Conservation (phyloP, 2,888 invertebrate genomes). For the Acrobasis repandana region DNA sequence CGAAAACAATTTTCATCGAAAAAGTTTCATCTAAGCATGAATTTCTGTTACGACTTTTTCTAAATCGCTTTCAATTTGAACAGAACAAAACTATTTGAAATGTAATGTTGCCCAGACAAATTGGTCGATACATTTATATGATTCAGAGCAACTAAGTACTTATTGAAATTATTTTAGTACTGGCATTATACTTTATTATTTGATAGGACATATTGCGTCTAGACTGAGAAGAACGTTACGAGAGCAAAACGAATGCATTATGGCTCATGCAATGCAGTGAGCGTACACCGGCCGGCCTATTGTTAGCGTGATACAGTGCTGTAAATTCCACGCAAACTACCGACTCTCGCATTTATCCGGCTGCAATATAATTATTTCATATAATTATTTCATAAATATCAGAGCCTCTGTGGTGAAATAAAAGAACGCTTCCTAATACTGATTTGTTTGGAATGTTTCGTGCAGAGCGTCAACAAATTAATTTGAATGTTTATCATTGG, state of each 20-base stretch:
- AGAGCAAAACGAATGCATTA: conserved; percentile 65
- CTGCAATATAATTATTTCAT: conserved; percentile 59
- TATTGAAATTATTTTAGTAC: neutral
- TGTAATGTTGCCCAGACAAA: neutral
- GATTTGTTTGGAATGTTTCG: conserved; percentile 28
- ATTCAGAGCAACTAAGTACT: neutral
- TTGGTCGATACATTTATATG: neutral
- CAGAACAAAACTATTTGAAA: neutral
- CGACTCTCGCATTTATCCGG: conserved; percentile 55
- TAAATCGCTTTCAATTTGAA: neutral
- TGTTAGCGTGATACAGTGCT: conserved; percentile 73
- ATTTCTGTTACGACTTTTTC: neutral
- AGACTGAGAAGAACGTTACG: conserved; percentile 70
- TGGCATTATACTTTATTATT: conserved; percentile 44
- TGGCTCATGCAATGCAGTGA: conserved; percentile 47
- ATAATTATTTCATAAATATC: conserved; percentile 69
- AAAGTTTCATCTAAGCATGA: neutral
- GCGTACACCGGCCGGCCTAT: conserved; percentile 63
- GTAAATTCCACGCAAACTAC: conserved; percentile 63
- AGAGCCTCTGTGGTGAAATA: conserved; percentile 46
- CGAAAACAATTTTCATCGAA: conserved; percentile 27
- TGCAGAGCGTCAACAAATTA: conserved; percentile 25
- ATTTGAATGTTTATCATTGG: conserved; percentile 23
- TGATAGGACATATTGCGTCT: conserved; percentile 74
- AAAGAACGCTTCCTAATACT: conserved; percentile 48